phyloP scores from a whole-genome alignment of 2,797 vertebrate species.

The Sternotherus odoratus region DNA sequence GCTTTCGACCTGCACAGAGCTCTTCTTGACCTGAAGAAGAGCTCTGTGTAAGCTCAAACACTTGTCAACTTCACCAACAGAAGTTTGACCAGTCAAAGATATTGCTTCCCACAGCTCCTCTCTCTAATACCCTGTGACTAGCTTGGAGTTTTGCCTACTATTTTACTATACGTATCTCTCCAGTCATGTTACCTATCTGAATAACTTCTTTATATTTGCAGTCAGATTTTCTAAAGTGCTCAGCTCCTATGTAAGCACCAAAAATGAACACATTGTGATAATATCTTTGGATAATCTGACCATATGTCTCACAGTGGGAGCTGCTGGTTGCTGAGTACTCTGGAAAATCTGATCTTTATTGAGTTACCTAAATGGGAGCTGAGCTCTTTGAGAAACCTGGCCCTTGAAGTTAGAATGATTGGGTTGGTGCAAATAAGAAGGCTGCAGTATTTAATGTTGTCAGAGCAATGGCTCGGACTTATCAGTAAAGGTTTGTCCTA shows the following conservation, averaged over 20 bases:
- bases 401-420: constrained; percentile 34
- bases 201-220: neutral
- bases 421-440: constrained; percentile 43
- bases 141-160: neutral
- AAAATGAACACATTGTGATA: neutral
- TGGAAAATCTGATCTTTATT: neutral
- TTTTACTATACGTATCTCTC: constrained; percentile 39
- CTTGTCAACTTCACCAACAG: neutral
- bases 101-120: neutral
- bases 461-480: constrained; percentile 30
- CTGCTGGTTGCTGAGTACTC: neutral
- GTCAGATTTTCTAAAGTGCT: neutral
- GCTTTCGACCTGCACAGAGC: neutral
- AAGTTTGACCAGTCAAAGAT: neutral
- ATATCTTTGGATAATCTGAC: neutral
- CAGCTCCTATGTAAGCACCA: neutral
- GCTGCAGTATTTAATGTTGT: constrained; percentile 40
- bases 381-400: constrained; percentile 28
- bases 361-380: constrained; percentile 3
- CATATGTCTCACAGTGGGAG: neutral
- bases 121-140: neutral
- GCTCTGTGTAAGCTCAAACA: neutral
- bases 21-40: neutral
- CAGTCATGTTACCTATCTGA: neutral
- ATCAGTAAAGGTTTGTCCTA: constrained; percentile 27